Evolutionary conservation across 2,888 invertebrate genomes (phyloP), one percentile per base, ranked within the genome.

Genomic region (Polyommatus iphigenia): DNA sequence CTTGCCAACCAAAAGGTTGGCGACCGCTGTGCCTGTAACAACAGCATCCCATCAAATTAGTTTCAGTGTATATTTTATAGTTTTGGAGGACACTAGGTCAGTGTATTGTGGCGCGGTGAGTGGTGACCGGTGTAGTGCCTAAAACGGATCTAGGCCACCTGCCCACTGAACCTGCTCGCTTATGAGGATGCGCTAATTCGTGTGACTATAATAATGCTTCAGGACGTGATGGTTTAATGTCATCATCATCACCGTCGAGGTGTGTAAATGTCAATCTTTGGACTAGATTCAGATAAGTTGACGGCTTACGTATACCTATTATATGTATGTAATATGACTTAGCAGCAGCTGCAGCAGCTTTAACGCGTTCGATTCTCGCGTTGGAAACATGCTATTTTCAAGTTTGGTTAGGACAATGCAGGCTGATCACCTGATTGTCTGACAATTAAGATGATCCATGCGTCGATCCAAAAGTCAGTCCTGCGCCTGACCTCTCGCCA

Each of bases 131-230:
- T 72, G 72, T 6, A 72, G n/a, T 72, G 72, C 72, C 72, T 72
- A 72, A 72, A 72, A 72, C 36, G 72, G 41, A 72, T 72, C 72
- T 72, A 72, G 72, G 72, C n/a, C 72, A 72, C n/a, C 72, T 72
- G 72, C 41, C 20, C 41, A 72, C 41, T 41, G 72, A 41, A 72
- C 72, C 41, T 72, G 41, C 18, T 36, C 72, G 72, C 36, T 41
- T 72, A 41, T 72, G 72, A n/a, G 72, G 41, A 72, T 41, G 41
- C 41, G 41, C 36, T 72, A 41, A 20, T 29, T 67, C 15, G 29
- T 67, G 29, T 24, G 5, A 54, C 15, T 67, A 67, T 67, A 29
- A 29, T 13, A 24, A 67, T 67, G 62, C 13, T 13, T 29, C 67
- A 67, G 67, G 67, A 67, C 24, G 15, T 15, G 29, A 15, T 67